Conservation (phyloP, 2,797 vertebrate genomes). For the Thalassophryne amazonica region DNA sequence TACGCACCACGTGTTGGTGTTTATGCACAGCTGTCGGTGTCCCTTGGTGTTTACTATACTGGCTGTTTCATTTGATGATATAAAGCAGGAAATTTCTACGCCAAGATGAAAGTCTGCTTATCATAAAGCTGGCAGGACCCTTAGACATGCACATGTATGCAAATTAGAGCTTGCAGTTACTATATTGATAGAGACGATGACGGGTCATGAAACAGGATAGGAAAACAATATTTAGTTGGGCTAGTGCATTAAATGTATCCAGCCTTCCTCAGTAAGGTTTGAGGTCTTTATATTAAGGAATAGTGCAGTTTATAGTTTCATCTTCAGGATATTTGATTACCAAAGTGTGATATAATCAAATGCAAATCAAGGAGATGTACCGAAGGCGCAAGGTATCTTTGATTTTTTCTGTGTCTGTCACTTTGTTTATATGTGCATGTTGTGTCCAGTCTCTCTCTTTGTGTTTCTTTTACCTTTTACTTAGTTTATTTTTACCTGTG, state of each 20-base stretch:
- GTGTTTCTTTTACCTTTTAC: neutral
- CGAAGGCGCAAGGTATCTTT: neutral
- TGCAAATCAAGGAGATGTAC: conserved; percentile 9
- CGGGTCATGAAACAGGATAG: conserved; percentile 12
- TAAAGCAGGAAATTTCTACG: conserved; percentile 21
- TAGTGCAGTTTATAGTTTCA: conserved; percentile 4
- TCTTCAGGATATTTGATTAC: conserved; percentile 17
- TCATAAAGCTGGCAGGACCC: conserved; percentile 4
- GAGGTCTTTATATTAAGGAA: conserved; percentile 23
- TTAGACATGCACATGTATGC: conserved; percentile 30
- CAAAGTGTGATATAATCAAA: neutral
- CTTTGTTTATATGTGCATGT: neutral
- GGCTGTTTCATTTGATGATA: conserved; percentile 34
- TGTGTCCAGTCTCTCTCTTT: neutral
- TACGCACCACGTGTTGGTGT: conserved; percentile 7
- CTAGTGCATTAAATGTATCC: conserved; percentile 15
- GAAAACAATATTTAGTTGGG: conserved; percentile 21
- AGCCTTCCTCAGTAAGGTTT: conserved; percentile 2
- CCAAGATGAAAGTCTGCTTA: conserved; percentile 47
- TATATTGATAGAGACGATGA: conserved; percentile 9
- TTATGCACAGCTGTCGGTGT: conserved; percentile 16
- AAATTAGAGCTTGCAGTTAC: conserved; percentile 24
- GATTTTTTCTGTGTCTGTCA: neutral
- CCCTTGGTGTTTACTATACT: conserved; percentile 29
- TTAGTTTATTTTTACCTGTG: no score